Conservation (phyloP, 30 jellyfish, hydroid and myxozoan genomes). For the Aurelia aurita complex sp. Pacific region DNA sequence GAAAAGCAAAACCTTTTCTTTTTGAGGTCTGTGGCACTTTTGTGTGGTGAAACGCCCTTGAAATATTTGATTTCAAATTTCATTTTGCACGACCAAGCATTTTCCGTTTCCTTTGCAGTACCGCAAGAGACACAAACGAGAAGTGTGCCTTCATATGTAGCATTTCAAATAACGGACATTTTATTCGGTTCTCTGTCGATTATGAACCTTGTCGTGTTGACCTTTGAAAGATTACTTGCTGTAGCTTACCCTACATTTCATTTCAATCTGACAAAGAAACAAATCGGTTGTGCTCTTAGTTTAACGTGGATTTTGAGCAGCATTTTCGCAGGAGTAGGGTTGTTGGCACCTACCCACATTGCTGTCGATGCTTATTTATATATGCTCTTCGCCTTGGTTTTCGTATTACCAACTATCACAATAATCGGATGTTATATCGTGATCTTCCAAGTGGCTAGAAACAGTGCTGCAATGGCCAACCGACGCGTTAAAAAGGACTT, state of each 20-base stretch:
- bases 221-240: conserved; percentile 82
- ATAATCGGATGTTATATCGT: conserved; percentile 63
- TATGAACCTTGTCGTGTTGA: conserved; percentile 67
- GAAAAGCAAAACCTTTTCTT: too few species aligned
- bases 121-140: conserved; percentile 28
- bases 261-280: conserved; percentile 73
- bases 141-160: background rate
- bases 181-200: conserved; percentile 82
- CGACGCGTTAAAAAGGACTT: conserved; percentile 67
- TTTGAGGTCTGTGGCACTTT: too few species aligned
- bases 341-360: background rate
- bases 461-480: conserved; percentile 54
- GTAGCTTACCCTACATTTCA: conserved; percentile 87
- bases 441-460: conserved; percentile 71
- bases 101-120: conserved; percentile 27
- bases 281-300: conserved; percentile 68
- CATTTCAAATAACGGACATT: conserved; percentile 63
- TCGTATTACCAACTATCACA: conserved; percentile 70
- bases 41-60: background rate
- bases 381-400: conserved; percentile 36
- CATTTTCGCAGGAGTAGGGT: conserved; percentile 36
- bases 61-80: background rate
- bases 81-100: background rate
- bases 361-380: conserved; percentile 7
- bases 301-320: conserved; percentile 74